A percentile compares a stretch with the other conserved stretches of the same genome.
phyloP scores from a whole-genome alignment of 2,113 vertebrate species.

The Addax nasomaculatus region DNA sequence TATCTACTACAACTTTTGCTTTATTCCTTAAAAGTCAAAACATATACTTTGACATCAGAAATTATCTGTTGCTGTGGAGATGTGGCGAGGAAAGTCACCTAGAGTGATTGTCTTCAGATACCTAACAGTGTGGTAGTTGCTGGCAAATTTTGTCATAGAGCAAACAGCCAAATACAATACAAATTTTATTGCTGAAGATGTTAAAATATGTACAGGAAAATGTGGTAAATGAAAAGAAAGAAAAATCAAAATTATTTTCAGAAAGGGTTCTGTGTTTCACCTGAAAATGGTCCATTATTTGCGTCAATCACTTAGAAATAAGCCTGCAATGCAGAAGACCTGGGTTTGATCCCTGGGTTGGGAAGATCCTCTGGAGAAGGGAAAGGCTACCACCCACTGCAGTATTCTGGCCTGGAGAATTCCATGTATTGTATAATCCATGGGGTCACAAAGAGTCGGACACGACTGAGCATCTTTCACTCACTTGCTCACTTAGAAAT shows the following conservation, averaged over 20 bases:
- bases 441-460: background rate
- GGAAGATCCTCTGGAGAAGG: background rate
- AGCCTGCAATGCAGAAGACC: background rate
- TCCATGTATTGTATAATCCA: background rate
- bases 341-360: background rate
- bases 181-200: background rate
- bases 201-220: background rate
- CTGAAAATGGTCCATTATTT: background rate
- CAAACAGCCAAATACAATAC: background rate
- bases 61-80: constrained; percentile 4
- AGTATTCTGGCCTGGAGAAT: background rate
- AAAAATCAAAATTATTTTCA: background rate
- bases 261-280: background rate
- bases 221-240: background rate
- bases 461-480: background rate
- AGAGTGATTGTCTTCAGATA: background rate
- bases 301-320: background rate
- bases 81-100: background rate
- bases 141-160: background rate
- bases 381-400: background rate
- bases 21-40: constrained; percentile 37
- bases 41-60: background rate
- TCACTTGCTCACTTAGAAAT: background rate
- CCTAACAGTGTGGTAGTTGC: background rate
- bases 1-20: background rate